Conservation (phyloP, 1,140 invertebrate species). For the Philopotamus ludificatus region DNA sequence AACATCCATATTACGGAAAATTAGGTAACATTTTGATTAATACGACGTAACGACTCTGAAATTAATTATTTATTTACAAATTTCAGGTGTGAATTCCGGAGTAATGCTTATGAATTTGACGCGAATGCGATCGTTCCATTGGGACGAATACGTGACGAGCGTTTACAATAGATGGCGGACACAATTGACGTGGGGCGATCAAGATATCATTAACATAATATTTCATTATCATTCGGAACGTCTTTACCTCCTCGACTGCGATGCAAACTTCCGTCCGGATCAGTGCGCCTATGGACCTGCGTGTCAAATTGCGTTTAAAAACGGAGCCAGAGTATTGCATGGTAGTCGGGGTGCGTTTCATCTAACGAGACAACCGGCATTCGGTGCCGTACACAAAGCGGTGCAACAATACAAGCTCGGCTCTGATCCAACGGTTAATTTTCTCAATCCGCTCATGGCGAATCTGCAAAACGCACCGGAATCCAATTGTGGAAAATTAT, state of each 20-base stretch:
- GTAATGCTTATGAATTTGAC: constrained; percentile 98
- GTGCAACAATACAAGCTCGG: constrained; percentile 31
- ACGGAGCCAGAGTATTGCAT: constrained; percentile 84
- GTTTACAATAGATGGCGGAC: constrained; percentile 83
- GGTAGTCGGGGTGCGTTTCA: constrained; percentile 86
- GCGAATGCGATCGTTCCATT: constrained; percentile 80
- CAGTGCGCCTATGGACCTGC: constrained; percentile 93
- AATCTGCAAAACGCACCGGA: constrained; percentile 27
- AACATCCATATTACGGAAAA: constrained; percentile 90
- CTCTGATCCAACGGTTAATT: constrained; percentile 36
- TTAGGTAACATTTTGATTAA: constrained; percentile 58
- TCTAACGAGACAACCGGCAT: constrained; percentile 80
- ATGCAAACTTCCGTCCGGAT: constrained; percentile 90
- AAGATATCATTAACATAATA: constrained; percentile 95
- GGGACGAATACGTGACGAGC: constrained; percentile 79
- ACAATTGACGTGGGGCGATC: constrained; percentile 95
- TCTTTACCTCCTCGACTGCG: constrained; percentile 78
- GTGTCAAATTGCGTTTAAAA: constrained; percentile 70
- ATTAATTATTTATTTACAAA: constrained; percentile 14
- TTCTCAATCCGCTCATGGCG: constrained; percentile 23
- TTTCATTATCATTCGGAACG: constrained; percentile 88
- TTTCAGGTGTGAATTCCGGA: constrained; percentile 87
- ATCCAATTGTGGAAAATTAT: constrained; percentile 39
- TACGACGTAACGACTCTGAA: not conserved
- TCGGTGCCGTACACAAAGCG: constrained; percentile 56